These are phyloP conservation scores for Salvelinus namaycush DNA, from an alignment of 2,113 vertebrate species.

Conservation along the genomic window DNA sequence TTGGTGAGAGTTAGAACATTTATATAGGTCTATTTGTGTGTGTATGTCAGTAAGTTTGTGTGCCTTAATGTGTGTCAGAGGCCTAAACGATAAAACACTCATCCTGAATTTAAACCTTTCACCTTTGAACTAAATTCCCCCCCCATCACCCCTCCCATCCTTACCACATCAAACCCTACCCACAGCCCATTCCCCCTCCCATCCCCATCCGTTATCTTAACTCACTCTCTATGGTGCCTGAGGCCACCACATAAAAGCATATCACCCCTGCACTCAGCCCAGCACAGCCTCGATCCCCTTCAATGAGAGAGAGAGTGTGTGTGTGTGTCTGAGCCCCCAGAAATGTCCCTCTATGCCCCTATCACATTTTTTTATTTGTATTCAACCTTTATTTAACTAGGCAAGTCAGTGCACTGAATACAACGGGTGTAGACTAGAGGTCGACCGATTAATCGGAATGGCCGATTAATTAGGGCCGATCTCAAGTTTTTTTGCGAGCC, in stretches of 20 bases:
- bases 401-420: too few relatives aligned
- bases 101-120: not conserved
- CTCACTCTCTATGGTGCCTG: slow-evolving; percentile 20
- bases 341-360: slow-evolving; percentile 12
- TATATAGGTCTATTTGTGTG: not conserved
- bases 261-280: slow-evolving; percentile 16
- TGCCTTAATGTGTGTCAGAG: slow-evolving; percentile 9
- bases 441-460: too few relatives aligned
- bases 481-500: too few relatives aligned
- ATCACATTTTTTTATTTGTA: not conserved
- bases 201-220: slow-evolving; percentile 33
- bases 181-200: not conserved
- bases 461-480: too few relatives aligned
- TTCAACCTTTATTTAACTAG: too few relatives aligned
- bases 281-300: slow-evolving; percentile 32
- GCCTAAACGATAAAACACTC: slow-evolving; percentile 9
- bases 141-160: not conserved
- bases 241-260: slow-evolving; percentile 51
- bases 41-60: not conserved
- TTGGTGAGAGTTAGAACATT: not conserved
- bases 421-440: too few relatives aligned
- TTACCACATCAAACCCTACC: not conserved
- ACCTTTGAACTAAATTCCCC: slow-evolving; percentile 4
- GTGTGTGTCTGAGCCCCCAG: slow-evolving; percentile 26
- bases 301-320: slow-evolving; percentile 27